Conservation (phyloP, 2,888 invertebrate species). For the Didymodactylos carnosus region DNA sequence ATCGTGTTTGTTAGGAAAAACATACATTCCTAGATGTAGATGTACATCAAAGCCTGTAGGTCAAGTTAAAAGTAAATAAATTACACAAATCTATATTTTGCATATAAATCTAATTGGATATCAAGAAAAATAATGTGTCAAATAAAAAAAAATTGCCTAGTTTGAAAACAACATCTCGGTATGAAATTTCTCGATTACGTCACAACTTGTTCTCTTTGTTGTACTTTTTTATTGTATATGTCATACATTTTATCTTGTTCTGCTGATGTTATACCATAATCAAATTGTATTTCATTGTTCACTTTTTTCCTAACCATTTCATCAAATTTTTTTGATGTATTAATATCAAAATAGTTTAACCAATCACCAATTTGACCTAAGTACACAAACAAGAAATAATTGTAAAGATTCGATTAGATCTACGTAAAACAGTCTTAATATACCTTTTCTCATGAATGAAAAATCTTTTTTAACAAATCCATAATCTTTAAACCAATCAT, state of each 20-base stretch:
- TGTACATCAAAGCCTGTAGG: no score
- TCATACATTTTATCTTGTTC: slow-evolving; percentile 5
- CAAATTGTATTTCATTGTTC: neutral
- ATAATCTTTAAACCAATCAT: slow-evolving; percentile 32
- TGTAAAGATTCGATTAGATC: neutral
- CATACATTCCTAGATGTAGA: no score
- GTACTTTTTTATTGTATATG: no score
- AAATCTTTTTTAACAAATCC: slow-evolving; percentile 31
- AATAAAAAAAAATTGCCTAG: no score
- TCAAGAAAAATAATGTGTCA: no score
- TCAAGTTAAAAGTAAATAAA: no score
- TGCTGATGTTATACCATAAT: slow-evolving; percentile 3
- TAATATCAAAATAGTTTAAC: slow-evolving; percentile 55
- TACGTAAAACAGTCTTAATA: neutral
- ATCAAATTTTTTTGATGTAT: slow-evolving; percentile 51
- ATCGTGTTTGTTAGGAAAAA: no score
- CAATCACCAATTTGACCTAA: slow-evolving; percentile 57
- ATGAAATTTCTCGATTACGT: no score
- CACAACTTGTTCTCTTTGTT: no score
- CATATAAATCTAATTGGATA: no score
- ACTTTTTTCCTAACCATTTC: slow-evolving; percentile 24
- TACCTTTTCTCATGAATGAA: slow-evolving; percentile 36
- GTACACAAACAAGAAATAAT: slow-evolving; percentile 6
- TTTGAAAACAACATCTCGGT: no score
- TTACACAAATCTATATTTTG: no score